Base-by-base conservation (phyloP, 2,888 invertebrate genomes). In the Noctua janthina region DNA sequence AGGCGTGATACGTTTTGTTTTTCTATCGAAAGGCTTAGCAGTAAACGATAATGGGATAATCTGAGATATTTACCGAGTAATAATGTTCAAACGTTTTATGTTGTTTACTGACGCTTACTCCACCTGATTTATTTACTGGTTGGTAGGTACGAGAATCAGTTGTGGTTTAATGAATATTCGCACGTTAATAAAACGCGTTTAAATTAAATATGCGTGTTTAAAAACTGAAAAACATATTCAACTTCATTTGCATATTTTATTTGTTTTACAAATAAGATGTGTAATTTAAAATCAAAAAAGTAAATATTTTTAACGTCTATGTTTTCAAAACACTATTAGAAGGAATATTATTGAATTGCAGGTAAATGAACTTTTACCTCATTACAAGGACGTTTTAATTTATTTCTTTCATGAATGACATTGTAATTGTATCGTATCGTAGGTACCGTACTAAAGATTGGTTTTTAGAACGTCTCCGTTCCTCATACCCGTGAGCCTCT, bases 31-130 rank as follows among this genome's bases (percentile, higher is more conserved):
- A 62, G 1, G 17, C 13, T 62, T n/a, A 69, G 54, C 46, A 79
- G 20, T 80, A 29, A 80, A 81, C 43, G 35, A 64, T 70, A 79
- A 80, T 80, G 35, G 20, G 59, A 39, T 68, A 79, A 68, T 59
- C 39, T 78, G 59, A 49, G 23, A 54, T 81, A 79, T 79, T 66
- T 81, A 79, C 54, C 1, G 54, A 66, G 81, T 73, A 81, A 81
- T 79, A 72, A 81, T 66, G 73, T 79, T 72, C 72, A 15, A 81
- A 79, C 46, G 35, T 64, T 73, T 79, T 72, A 79, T 79, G 23
- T 67, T 81, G 81, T 73, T 73, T 81, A 66, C 56, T 39, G n/a
- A 29, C 56, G 72, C 54, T 71, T 49, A 51, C 39, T 59, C 4
- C 51, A n/a, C 10, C n/a, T 73, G 46, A 73, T 73, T 66, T 66